Conservation (phyloP, 1,140 invertebrate species). For the Platyscapa corneri region DNA sequence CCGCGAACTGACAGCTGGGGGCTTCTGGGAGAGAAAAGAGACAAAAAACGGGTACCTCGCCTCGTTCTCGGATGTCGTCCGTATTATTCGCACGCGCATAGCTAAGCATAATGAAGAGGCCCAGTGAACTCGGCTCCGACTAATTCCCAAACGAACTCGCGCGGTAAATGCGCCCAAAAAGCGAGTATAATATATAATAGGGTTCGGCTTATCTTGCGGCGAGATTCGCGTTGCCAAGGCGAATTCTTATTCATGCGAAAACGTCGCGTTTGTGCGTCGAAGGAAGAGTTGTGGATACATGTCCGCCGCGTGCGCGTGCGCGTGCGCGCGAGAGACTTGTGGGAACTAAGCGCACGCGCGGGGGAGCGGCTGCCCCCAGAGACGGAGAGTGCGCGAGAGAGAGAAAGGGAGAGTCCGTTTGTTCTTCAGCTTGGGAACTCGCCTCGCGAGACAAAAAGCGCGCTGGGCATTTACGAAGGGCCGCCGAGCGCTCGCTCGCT, state of each 20-base stretch:
- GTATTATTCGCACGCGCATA: neutral
- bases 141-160: slow-evolving; percentile 17
- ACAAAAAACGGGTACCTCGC: neutral
- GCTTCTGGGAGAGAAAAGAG: neutral
- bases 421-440: slow-evolving; percentile 64
- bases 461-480: slow-evolving; percentile 44
- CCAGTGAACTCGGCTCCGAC: neutral
- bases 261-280: neutral
- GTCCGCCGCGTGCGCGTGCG: neutral
- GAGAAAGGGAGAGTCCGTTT: slow-evolving; percentile 55
- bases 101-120: slow-evolving; percentile 1
- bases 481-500: slow-evolving; percentile 11
- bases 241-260: slow-evolving; percentile 33
- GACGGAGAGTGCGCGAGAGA: neutral
- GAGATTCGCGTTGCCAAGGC: slow-evolving; percentile 62
- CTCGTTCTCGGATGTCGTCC: slow-evolving; percentile 10
- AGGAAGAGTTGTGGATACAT: slow-evolving; percentile 29
- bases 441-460: slow-evolving; percentile 59
- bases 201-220: slow-evolving; percentile 62
- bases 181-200: slow-evolving; percentile 25
- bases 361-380: neutral
- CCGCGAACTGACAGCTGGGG: neutral
- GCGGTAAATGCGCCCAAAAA: slow-evolving; percentile 29
- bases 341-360: slow-evolving; percentile 32
- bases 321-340: no score